Base-by-base conservation (phyloP, 2,113 vertebrate genomes). In the Prinia subflava region DNA sequence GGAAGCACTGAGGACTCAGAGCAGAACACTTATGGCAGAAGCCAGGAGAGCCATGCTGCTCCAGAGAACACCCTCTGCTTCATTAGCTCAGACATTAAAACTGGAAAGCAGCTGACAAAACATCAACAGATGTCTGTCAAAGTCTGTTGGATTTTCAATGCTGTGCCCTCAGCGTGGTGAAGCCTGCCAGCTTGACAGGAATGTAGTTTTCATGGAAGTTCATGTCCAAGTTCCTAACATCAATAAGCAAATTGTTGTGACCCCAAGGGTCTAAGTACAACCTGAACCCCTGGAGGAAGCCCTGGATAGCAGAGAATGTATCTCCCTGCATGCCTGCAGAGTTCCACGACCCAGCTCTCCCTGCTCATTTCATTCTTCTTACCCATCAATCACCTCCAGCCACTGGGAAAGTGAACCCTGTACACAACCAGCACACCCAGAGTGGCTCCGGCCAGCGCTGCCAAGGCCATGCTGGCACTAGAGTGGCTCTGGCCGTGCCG, bases 191-290 rank as follows among this genome's bases (percentile, higher is more conserved):
- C 39, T 55, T 33, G 31, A 70, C 33, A 30, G 30, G 52, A 69
- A 62, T 21, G 16, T 47, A 47, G 44, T 90, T 60, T 74, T 37
- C 64, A 50, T 42, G 33, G 57, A 74, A 55, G 52, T 63, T 91
- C 77, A 62, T 70, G 50, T 50, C 55, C 67, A 62, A 86, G 86
- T 83, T 65, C 20, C n/a, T 74, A 50, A 80, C 47, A 92, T 55
- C 79, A 90, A 80, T 74, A 88, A 83, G 67, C 37, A 80, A 93
- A 77, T 8, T 33, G 35, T 44, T 93, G 83, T 73, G 85, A 76
- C 41, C 49, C 42, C 44, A 52, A 70, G 35, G 31, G 55, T 33
- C 50, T 17, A 67, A 90, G 87, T 35, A 86, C 46, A 90, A 88
- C 39, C 59, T 30, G 57, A 70, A 37, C 7, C 21, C 3, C 0